Evolutionary conservation across 2,888 invertebrate genomes (phyloP).

Genomic region (Ellobium chinense): DNA sequence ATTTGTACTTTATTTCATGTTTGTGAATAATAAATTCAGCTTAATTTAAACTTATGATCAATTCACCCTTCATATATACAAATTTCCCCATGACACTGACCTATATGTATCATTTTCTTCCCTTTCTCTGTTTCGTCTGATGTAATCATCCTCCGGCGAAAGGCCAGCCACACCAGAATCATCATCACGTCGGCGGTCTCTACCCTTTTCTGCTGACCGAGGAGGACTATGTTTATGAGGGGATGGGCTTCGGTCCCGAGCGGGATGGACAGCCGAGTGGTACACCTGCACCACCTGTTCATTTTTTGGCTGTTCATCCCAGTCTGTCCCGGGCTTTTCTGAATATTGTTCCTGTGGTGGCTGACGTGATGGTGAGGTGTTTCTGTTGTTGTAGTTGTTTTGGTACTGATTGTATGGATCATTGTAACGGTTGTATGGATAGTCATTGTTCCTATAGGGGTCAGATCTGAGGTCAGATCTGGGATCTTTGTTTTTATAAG

Average conservation of each 20-base stretch:
- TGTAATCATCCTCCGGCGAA: conserved; percentile 65
- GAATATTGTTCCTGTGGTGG: neutral
- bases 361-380: neutral
- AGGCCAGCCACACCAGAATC: conserved; percentile 71
- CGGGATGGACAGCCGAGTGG: neutral
- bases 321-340: conserved; percentile 10
- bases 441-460: neutral
- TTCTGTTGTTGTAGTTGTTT: neutral
- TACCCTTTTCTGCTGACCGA: conserved; percentile 18
- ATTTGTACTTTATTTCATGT: too few species aligned
- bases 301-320: conserved; percentile 31
- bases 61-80: too few species aligned
- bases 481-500: too few species aligned
- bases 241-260: neutral
- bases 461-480: too few species aligned
- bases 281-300: neutral
- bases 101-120: conserved; percentile 20
- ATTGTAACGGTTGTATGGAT: neutral
- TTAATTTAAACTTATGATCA: too few species aligned
- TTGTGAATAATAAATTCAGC: too few species aligned
- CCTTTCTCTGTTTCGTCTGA: conserved; percentile 1
- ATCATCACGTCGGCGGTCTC: conserved; percentile 49
- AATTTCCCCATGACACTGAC: too few species aligned
- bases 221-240: neutral
- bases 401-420: neutral